Conservation (phyloP, 2,888 invertebrate species). For the Leptinotarsa rubiginosa region DNA sequence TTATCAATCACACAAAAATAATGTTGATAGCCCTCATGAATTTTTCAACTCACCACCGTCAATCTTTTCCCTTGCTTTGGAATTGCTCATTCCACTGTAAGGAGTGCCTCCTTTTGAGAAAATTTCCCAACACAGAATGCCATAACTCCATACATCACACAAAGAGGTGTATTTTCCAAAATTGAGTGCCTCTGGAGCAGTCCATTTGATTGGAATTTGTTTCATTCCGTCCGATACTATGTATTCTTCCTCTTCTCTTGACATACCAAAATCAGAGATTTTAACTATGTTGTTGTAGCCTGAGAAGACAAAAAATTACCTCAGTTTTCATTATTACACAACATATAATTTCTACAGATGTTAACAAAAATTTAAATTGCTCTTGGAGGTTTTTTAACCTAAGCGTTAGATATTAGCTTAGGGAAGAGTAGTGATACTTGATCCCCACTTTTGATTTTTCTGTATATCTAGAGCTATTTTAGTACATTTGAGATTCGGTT, state of each 20-base stretch:
- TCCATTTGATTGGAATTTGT: constrained; percentile 99
- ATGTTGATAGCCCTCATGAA: background rate
- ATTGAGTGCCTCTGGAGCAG: constrained; percentile 95
- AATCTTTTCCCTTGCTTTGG: constrained; percentile 92
- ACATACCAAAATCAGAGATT: constrained; percentile 99
- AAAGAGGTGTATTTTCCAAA: constrained; percentile 93
- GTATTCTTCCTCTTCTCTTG: constrained; percentile 95
- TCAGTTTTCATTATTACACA: no score
- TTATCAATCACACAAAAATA: background rate
- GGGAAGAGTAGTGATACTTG: no score
- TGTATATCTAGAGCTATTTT: no score
- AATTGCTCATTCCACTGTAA: constrained; percentile 93
- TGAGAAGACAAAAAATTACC: constrained; percentile 51
- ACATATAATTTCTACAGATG: no score
- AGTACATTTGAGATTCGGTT: no score
- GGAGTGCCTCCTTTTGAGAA: constrained; percentile 94
- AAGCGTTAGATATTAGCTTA: no score
- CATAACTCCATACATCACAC: constrained; percentile 98
- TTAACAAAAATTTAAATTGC: no score
- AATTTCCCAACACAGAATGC: constrained; percentile 96
- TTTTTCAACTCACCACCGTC: constrained; percentile 78
- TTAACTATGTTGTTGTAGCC: constrained; percentile 89
- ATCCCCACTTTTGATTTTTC: no score
- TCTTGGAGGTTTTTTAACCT: no score
- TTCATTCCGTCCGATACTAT: constrained; percentile 98